Evolutionary conservation across 2,797 vertebrate species (phyloP), one percentile per base, ranked within the genome.

Genomic region (Falco berigora): DNA sequence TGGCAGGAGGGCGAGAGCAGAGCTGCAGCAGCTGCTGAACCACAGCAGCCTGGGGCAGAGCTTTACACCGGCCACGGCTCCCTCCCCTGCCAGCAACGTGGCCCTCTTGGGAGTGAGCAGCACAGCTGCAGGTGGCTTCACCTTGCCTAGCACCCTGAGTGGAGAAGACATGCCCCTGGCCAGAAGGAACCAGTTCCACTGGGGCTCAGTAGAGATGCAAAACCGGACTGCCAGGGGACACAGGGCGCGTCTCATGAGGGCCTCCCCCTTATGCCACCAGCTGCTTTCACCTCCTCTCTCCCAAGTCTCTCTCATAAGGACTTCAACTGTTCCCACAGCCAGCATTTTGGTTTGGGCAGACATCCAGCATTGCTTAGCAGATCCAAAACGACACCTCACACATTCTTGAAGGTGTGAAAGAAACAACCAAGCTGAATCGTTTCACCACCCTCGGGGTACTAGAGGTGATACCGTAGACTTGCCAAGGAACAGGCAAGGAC

Each of bases 381-480:
- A 92, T 92, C 91, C 90, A 85, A 64, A 96, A 96, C 1, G 63
- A 93, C 86, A 91, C 71, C 83, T 96, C 94, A 74, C 93, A 95
- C 80, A 68, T 96, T 96, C 95, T 90, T 77, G 71, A 95, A 93
- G 52, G 90, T 95, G 90, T 89, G 94, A 96, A 96, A 96, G 96
- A 97, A 96, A 96, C 88, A 95, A 74, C 88, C 95, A 96, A 95
- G 90, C 94, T 93, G 95, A 95, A 92, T 53, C 10, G 0, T 56
- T 95, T 90, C 90, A 86, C 80, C 88, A 50, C 83, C 27, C 67
- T 93, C 21, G 1, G 25, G 67, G 69, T 94, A 90, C 71, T 76
- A 73, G 91, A 92, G 71, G 93, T 80, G 86, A 92, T 76, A 85
- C 77, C 38, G 0, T 4, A 79, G 80, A 79, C 49, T 81, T 95